These are phyloP conservation scores for Tangara arthus DNA, from an alignment of 2,797 vertebrate species.

Conservation along the genomic window DNA sequence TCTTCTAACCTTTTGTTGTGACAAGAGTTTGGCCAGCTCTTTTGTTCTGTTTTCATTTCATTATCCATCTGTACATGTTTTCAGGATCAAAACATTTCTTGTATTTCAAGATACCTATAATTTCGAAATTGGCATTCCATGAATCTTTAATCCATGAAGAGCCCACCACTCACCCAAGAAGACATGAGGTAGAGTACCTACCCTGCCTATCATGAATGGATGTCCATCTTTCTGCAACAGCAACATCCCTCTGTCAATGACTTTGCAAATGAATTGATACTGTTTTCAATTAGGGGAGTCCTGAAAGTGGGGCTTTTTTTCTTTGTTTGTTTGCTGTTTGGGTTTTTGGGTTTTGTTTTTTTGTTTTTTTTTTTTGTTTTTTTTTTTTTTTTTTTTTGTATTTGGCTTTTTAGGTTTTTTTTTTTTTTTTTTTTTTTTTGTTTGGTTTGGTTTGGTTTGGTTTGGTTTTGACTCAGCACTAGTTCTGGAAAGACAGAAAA, in stretches of 20 bases:
- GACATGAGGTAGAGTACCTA: not conserved
- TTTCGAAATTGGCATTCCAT: not conserved
- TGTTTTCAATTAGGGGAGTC: not conserved
- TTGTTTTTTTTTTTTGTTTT: not conserved
- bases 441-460: no score
- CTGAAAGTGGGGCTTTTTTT: not conserved
- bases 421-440: no score
- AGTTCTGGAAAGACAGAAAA: not conserved
- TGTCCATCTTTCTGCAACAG: not conserved
- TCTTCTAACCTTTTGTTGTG: not conserved
- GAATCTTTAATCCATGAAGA: not conserved
- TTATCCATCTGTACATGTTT: not conserved
- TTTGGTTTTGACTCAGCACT: fast-evolving
- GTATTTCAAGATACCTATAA: not conserved
- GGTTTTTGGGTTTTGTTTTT: no score
- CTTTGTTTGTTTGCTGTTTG: not conserved
- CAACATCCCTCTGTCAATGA: not conserved
- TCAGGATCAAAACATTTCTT: not conserved
- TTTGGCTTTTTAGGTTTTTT: not conserved
- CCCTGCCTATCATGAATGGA: not conserved
- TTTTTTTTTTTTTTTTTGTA: no score
- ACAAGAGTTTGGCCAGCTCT: not conserved
- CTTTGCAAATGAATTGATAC: not conserved
- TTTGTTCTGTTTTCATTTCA: not conserved
- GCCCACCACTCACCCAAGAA: not conserved